Conservation (phyloP, 1,140 invertebrate species). For the Brachionus asplanchnoidis region DNA sequence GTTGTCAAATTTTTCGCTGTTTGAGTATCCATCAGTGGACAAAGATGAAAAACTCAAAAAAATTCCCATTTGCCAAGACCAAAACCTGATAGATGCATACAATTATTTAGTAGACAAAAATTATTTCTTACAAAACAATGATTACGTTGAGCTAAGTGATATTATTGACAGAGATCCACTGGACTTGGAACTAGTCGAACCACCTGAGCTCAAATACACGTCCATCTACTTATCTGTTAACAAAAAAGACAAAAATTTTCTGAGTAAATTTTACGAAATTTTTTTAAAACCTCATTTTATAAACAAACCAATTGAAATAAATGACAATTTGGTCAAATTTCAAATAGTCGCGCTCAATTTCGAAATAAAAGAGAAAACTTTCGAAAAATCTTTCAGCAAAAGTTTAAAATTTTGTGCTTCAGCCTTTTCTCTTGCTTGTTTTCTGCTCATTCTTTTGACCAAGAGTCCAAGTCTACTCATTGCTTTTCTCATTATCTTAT, state of each 20-base stretch:
- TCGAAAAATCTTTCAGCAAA: background rate
- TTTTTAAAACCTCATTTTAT: conserved; percentile 24
- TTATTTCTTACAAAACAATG: background rate
- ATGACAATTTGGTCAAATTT: background rate
- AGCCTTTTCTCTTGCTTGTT: background rate
- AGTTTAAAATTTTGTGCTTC: background rate
- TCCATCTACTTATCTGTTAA: conserved; percentile 26
- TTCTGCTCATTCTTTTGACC: background rate
- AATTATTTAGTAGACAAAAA: conserved; percentile 27
- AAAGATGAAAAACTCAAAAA: background rate
- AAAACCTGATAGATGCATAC: conserved; percentile 23
- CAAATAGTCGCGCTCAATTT: conserved; percentile 21
- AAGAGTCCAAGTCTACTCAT: background rate
- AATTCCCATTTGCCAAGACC: background rate
- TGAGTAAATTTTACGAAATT: background rate
- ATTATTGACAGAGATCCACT: background rate
- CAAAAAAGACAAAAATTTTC: background rate
- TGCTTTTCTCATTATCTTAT: background rate
- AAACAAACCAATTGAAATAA: background rate
- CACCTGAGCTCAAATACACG: background rate
- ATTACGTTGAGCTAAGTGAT: background rate
- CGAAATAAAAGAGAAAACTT: conserved; percentile 27
- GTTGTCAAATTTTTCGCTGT: background rate
- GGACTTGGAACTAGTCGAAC: conserved; percentile 9
- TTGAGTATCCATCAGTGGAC: background rate